A percentile compares a stretch with the other conserved stretches of the same genome.
Conservation (phyloP, 2,113 vertebrate genomes). For the Entosphenus tridentatus region DNA sequence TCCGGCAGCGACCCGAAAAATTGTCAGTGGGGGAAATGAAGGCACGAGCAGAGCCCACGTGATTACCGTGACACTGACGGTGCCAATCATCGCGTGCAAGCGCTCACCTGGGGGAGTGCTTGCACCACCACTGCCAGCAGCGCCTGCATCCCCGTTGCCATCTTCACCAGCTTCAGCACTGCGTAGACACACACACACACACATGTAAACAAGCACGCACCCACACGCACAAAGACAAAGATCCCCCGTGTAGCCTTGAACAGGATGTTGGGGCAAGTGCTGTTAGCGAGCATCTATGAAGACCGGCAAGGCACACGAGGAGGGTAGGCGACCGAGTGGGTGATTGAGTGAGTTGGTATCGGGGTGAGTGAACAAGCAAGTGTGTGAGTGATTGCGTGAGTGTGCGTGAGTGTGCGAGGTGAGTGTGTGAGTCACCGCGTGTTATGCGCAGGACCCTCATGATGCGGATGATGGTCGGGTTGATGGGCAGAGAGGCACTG, state of each 20-base stretch:
- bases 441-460: slow-evolving; percentile 87
- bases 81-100: too few relatives aligned
- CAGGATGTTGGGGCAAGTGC: too few relatives aligned
- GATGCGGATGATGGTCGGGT: slow-evolving; percentile 90
- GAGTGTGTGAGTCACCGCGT: slow-evolving; percentile 30
- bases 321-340: neutral
- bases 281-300: neutral
- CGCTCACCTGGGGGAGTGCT: slow-evolving; percentile 50
- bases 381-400: neutral
- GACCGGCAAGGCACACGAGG: neutral
- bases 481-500: slow-evolving; percentile 78
- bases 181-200: slow-evolving; percentile 9
- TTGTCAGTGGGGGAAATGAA: too few relatives aligned
- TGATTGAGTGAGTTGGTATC: neutral
- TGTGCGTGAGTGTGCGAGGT: neutral
- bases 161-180: slow-evolving; percentile 62
- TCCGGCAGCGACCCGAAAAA: too few relatives aligned
- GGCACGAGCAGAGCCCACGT: too few relatives aligned
- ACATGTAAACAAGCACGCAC: neutral
- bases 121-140: slow-evolving; percentile 58
- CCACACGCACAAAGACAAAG: neutral
- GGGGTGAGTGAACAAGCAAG: neutral
- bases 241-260: neutral
- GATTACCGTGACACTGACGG: too few relatives aligned
- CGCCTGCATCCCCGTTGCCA: slow-evolving; percentile 59